Evolutionary conservation across 2,888 invertebrate genomes (phyloP).

Genomic region (Tipula confusa): DNA sequence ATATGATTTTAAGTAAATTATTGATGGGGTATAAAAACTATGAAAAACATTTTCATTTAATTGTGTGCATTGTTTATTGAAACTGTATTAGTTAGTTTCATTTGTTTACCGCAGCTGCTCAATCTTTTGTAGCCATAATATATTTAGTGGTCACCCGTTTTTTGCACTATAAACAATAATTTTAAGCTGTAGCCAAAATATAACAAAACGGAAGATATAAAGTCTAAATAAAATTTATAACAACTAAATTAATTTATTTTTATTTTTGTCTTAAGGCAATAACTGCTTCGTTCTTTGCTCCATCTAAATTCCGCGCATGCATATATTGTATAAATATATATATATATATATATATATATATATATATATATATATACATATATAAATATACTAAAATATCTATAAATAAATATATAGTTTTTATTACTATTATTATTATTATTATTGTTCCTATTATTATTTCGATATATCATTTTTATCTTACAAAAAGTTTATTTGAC

Average conservation of each 20-base stretch:
- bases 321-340: too few species aligned
- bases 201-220: conserved; percentile 1
- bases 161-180: too few species aligned
- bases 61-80: too few species aligned
- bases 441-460: conserved; percentile 4
- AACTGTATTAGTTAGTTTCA: too few species aligned
- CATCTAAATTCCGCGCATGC: neutral
- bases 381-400: neutral
- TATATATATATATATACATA: neutral
- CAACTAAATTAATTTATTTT: neutral
- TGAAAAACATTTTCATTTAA: too few species aligned
- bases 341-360: too few species aligned
- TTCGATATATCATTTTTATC: conserved; percentile 16
- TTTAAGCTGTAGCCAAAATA: neutral
- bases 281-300: neutral
- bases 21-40: too few species aligned
- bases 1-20: too few species aligned
- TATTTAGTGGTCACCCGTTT: too few species aligned
- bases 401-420: neutral
- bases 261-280: neutral
- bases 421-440: conserved; percentile 7
- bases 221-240: neutral
- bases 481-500: neutral
- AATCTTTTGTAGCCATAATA: too few species aligned
- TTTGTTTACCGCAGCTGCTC: too few species aligned